Percentiles rank a stretch among this genome's conserved stretches.
Conservation (phyloP, 1,140 invertebrate genomes). For the Leptopilina clavipes region DNA sequence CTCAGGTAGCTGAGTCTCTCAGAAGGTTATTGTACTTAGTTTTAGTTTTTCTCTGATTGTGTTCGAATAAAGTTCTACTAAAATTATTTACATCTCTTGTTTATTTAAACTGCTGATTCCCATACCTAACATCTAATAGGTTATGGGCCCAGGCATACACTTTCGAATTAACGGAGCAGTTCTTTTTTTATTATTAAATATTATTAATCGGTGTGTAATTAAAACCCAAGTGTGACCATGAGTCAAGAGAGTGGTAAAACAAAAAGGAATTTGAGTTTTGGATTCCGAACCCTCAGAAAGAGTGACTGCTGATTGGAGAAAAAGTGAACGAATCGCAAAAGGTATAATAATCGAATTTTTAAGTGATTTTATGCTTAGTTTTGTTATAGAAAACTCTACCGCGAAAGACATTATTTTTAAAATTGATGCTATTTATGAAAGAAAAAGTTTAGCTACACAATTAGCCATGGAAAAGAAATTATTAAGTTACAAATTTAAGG, state of each 20-base stretch:
- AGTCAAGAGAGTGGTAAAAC: conserved; percentile 12
- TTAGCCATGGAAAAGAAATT: conserved; percentile 62
- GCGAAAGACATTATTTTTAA: conserved; percentile 62
- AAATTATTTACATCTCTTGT: no score
- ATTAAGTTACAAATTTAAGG: conserved; percentile 65
- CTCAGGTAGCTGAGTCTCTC: no score
- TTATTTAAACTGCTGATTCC: no score
- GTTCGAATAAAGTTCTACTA: no score
- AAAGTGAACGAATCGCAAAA: conserved; percentile 59
- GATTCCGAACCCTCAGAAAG: background rate
- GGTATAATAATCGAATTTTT: conserved; percentile 63
- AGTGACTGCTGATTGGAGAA: conserved; percentile 54
- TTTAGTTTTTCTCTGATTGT: no score
- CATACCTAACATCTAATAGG: no score
- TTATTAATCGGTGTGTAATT: no score
- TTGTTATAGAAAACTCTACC: conserved; percentile 56
- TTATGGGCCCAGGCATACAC: no score
- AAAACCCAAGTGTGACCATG: no score
- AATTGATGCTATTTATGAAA: conserved; percentile 58
- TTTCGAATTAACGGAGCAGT: no score
- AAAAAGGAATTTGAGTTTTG: conserved; percentile 41
- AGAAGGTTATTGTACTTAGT: no score
- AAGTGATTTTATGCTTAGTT: conserved; percentile 62
- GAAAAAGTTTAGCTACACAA: conserved; percentile 38
- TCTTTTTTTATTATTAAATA: no score